phyloP scores from a whole-genome alignment of 2,888 invertebrate genomes.

The Byasa hedistus region DNA sequence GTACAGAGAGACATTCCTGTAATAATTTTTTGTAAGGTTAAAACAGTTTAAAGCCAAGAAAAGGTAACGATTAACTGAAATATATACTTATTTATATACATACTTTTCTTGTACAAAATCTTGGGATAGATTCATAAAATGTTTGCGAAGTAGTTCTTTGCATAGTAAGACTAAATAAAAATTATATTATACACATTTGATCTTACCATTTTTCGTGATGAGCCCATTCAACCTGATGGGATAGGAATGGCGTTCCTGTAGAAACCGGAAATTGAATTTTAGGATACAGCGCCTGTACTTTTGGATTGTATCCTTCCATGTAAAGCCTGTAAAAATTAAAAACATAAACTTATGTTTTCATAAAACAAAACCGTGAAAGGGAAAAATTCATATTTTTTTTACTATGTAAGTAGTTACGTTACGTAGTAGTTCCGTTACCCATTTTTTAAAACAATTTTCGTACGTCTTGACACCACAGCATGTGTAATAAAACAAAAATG shows the following conservation, averaged over 20 bases:
- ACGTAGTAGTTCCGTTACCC: too few species aligned
- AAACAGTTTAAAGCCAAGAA: not conserved
- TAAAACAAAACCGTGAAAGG: not conserved
- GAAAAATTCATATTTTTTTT: not conserved
- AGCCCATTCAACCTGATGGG: conserved; percentile 91
- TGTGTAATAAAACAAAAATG: not conserved
- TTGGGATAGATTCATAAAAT: not conserved
- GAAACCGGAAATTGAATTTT: conserved; percentile 89
- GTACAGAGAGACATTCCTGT: conserved; percentile 48
- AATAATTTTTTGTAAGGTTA: conserved; percentile 27
- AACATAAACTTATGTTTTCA: not conserved
- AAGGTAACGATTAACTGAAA: not conserved
- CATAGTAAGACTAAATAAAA: not conserved
- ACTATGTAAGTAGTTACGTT: not conserved
- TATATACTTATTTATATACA: not conserved
- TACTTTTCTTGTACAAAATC: not conserved
- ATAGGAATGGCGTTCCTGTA: conserved; percentile 89
- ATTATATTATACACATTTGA: not conserved
- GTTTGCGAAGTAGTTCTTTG: not conserved
- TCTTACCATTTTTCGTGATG: conserved; percentile 84
- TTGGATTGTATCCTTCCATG: conserved; percentile 85
- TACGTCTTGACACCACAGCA: too few species aligned
- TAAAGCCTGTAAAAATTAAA: conserved; percentile 80
- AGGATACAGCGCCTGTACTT: conserved; percentile 86
- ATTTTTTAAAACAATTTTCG: too few species aligned